Evolutionary conservation across 1,140 invertebrate species (phyloP).

Genomic region (Megathymus violae): DNA sequence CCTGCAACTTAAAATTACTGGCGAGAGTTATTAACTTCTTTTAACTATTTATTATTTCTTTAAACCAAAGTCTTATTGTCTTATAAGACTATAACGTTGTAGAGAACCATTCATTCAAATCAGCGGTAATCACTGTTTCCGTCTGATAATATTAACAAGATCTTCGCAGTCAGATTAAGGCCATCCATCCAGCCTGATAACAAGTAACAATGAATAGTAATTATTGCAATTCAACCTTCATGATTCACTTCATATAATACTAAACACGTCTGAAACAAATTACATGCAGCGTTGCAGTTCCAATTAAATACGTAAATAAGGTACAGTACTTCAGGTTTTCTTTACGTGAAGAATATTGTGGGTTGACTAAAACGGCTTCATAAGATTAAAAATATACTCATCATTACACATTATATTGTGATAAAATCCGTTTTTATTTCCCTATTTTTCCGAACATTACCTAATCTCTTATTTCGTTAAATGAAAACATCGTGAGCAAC

Average conservation of each 20-base stretch:
- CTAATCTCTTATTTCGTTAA: too few species aligned
- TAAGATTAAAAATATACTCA: too few species aligned
- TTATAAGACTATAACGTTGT: not conserved
- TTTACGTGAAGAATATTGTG: too few species aligned
- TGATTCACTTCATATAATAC: slow-evolving; percentile 27
- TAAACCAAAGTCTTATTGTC: not conserved
- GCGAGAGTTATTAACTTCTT: not conserved
- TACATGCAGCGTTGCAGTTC: not conserved
- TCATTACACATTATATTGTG: too few species aligned
- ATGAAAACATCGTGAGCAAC: too few species aligned
- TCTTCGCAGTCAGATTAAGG: slow-evolving; percentile 25
- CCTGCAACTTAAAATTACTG: not conserved
- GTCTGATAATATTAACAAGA: slow-evolving; percentile 29
- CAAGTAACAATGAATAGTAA: slow-evolving; percentile 28
- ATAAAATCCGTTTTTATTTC: too few species aligned
- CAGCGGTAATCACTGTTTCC: slow-evolving; percentile 19
- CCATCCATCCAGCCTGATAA: slow-evolving; percentile 19
- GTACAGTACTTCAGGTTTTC: too few species aligned
- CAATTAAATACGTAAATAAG: too few species aligned
- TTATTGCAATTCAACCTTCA: slow-evolving; percentile 24
- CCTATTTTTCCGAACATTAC: too few species aligned
- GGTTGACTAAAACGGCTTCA: too few species aligned
- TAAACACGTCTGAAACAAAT: slow-evolving; percentile 16
- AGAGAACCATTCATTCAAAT: slow-evolving; percentile 28
- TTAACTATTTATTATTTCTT: not conserved